Evolutionary conservation across 2,888 invertebrate species (phyloP).

Genomic region (Melipona beecheii): DNA sequence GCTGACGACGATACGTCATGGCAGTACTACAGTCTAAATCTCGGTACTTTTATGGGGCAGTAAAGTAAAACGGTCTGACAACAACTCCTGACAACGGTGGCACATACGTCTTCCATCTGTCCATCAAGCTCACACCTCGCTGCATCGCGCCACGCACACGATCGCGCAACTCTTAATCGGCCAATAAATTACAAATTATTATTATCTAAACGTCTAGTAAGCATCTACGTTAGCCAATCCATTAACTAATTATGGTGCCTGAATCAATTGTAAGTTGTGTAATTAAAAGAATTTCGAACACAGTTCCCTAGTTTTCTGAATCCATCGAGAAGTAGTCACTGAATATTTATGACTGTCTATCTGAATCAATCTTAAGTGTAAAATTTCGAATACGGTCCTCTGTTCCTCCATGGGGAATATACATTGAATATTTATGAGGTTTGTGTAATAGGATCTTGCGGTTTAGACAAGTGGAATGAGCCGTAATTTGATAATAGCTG

Average conservation of each 20-base stretch:
- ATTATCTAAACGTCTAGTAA: not conserved
- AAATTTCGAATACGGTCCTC: not conserved
- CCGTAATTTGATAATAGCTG: not conserved
- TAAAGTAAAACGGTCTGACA: slow-evolving; percentile 84
- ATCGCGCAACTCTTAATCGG: slow-evolving; percentile 45
- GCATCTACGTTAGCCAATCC: not conserved
- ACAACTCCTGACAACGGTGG: slow-evolving; percentile 73
- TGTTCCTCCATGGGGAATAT: not conserved
- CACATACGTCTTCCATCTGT: slow-evolving; percentile 72
- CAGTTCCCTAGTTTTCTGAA: not conserved
- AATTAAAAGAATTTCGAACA: rapidly evolving
- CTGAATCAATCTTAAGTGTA: not conserved
- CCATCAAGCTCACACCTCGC: slow-evolving; percentile 57
- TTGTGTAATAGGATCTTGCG: rapidly evolving
- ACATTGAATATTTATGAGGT: too few relatives aligned
- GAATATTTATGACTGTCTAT: too few relatives aligned
- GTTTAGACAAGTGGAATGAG: not conserved
- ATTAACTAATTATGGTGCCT: too few relatives aligned
- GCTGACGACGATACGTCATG: slow-evolving; percentile 79
- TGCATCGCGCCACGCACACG: slow-evolving; percentile 56
- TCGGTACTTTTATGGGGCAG: slow-evolving; percentile 83
- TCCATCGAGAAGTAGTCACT: not conserved
- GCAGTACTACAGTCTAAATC: slow-evolving; percentile 83
- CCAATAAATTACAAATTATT: slow-evolving; percentile 31
- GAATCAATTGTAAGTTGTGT: not conserved